A percentile compares a stretch with the other conserved stretches of the same genome.
phyloP scores from a whole-genome alignment of 2,888 invertebrate genomes.

The Stenodera caucasica region DNA sequence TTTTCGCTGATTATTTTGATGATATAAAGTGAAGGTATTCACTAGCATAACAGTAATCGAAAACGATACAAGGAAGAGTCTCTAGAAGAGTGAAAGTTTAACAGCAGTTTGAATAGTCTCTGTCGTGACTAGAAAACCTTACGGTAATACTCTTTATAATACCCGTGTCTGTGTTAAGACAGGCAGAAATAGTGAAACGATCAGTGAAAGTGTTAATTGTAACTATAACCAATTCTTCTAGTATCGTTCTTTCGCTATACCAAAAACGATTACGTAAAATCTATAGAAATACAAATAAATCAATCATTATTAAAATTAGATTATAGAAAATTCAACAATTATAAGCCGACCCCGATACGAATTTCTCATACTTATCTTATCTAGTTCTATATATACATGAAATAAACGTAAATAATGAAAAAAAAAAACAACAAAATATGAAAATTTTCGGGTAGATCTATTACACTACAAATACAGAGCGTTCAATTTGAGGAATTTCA shows the following conservation, averaged over 20 bases:
- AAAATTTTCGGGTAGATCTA: too few relatives aligned
- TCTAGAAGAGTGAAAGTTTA: constrained; percentile 29
- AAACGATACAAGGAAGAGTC: constrained; percentile 23
- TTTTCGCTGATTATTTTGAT: too few relatives aligned
- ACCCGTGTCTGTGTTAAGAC: constrained; percentile 23
- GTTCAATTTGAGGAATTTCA: too few relatives aligned
- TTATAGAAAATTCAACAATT: too few relatives aligned
- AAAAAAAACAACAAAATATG: too few relatives aligned
- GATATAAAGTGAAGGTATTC: neutral
- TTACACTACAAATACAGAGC: too few relatives aligned
- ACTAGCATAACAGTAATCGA: constrained; percentile 10
- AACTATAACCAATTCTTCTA: constrained; percentile 11
- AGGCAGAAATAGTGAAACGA: constrained; percentile 32
- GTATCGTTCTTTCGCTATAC: neutral
- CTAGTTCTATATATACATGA: too few relatives aligned
- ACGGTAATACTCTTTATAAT: constrained; percentile 23
- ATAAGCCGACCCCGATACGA: too few relatives aligned
- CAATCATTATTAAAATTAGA: too few relatives aligned
- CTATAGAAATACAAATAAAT: too few relatives aligned
- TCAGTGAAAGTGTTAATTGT: constrained; percentile 34
- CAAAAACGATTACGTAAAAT: constrained; percentile 23
- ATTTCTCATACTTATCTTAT: too few relatives aligned
- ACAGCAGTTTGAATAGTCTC: constrained; percentile 34
- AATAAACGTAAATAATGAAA: too few relatives aligned
- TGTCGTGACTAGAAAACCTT: constrained; percentile 39